Conservation (phyloP, 2,113 vertebrate species). For the Zeus faber region DNA sequence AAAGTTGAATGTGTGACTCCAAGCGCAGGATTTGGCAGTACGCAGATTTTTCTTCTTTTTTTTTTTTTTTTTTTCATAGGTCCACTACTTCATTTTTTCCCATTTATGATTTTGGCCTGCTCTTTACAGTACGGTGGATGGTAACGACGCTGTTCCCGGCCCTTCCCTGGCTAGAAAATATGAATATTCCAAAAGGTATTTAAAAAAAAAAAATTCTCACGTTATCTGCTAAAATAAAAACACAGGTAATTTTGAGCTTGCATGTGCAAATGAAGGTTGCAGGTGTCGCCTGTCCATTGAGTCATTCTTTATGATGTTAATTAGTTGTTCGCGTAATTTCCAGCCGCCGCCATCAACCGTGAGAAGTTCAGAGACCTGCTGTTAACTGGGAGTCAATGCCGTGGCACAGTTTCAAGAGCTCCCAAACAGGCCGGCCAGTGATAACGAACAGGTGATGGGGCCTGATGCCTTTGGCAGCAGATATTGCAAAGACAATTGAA, state of each 20-base stretch:
- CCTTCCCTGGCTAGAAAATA: slow-evolving; percentile 36
- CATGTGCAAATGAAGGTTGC: slow-evolving; percentile 79
- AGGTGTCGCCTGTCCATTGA: slow-evolving; percentile 70
- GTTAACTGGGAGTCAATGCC: slow-evolving; percentile 69
- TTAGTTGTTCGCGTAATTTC: slow-evolving; percentile 77
- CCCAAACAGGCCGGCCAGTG: slow-evolving; percentile 68
- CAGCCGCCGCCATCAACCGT: slow-evolving; percentile 69
- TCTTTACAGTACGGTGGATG: slow-evolving; percentile 45
- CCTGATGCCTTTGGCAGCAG: slow-evolving; percentile 70
- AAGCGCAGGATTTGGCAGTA: slow-evolving; percentile 44
- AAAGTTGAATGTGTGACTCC: slow-evolving; percentile 67
- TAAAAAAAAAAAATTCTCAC: slow-evolving; percentile 40
- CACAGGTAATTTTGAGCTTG: slow-evolving; percentile 71
- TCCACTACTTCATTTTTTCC: slow-evolving; percentile 52
- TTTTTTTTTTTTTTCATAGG: neutral
- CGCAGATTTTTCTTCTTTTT: slow-evolving; percentile 5
- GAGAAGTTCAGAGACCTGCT: slow-evolving; percentile 76
- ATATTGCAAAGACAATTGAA: slow-evolving; percentile 79
- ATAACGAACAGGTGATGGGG: slow-evolving; percentile 78
- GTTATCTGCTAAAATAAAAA: slow-evolving; percentile 75
- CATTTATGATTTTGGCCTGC: slow-evolving; percentile 56
- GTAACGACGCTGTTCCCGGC: slow-evolving; percentile 37
- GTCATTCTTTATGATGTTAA: slow-evolving; percentile 80
- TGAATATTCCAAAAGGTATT: slow-evolving; percentile 52
- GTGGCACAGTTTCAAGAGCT: slow-evolving; percentile 71